Evolutionary conservation across 1,140 invertebrate species (phyloP).

Genomic region (Lordiphosa collinella): DNA sequence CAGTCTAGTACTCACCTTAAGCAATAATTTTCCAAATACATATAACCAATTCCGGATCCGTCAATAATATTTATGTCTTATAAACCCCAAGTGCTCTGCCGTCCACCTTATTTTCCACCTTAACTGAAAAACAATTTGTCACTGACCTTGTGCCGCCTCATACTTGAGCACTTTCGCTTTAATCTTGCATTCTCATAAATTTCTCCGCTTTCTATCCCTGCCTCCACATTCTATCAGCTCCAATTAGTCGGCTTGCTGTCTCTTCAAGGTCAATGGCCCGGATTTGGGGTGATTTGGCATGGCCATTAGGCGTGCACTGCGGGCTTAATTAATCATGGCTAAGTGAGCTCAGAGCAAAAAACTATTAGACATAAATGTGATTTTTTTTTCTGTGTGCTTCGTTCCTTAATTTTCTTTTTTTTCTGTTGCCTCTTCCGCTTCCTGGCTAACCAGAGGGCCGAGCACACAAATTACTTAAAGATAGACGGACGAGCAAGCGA

Average conservation of each 20-base stretch:
- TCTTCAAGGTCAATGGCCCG: slow-evolving; percentile 8
- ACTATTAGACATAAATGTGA: slow-evolving; percentile 69
- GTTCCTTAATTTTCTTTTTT: slow-evolving; percentile 23
- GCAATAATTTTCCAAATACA: too few species aligned
- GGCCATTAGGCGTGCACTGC: slow-evolving; percentile 66
- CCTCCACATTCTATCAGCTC: background rate
- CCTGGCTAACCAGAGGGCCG: slow-evolving; percentile 37
- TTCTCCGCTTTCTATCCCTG: too few species aligned
- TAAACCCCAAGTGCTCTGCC: too few species aligned
- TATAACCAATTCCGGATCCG: too few species aligned
- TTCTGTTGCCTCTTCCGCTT: slow-evolving; percentile 34
- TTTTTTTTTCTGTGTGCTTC: slow-evolving; percentile 31
- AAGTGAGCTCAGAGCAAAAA: slow-evolving; percentile 51
- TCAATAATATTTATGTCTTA: too few species aligned
- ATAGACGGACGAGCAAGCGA: slow-evolving; percentile 29
- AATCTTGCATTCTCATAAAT: too few species aligned
- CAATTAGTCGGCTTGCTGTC: slow-evolving; percentile 7
- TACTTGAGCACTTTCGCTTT: too few species aligned
- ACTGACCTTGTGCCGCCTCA: too few species aligned
- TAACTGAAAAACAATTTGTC: too few species aligned
- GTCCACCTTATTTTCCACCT: too few species aligned
- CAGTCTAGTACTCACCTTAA: too few species aligned
- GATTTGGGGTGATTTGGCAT: slow-evolving; percentile 15
- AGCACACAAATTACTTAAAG: slow-evolving; percentile 71
- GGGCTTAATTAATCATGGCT: slow-evolving; percentile 68